Conservation (phyloP, 2,797 vertebrate species). For the Acanthopagrus latus region DNA sequence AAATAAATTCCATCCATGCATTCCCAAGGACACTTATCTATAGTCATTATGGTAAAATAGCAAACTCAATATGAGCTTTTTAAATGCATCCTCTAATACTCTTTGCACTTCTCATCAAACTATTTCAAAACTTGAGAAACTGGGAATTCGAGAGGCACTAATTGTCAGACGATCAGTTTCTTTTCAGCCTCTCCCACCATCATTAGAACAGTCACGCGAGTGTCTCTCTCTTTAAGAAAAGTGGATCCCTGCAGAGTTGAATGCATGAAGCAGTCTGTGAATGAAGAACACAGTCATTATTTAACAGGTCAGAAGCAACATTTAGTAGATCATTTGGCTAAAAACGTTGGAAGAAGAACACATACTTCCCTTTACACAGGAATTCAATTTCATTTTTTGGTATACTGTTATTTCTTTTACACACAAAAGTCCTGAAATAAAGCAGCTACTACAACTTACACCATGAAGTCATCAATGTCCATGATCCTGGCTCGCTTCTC, state of each 20-base stretch:
- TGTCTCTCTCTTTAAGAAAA: slow-evolving; percentile 86
- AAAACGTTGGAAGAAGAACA: too few relatives aligned
- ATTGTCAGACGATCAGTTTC: neutral
- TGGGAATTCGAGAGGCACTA: neutral
- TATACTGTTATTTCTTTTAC: too few relatives aligned
- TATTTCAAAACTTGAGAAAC: slow-evolving; percentile 9
- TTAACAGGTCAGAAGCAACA: neutral
- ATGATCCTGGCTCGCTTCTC: slow-evolving; percentile 95
- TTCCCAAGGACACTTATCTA: neutral
- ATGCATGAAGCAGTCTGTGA: slow-evolving; percentile 93
- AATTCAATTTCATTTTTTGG: too few relatives aligned
- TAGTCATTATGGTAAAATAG: slow-evolving; percentile 1
- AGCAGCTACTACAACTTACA: slow-evolving; percentile 82
- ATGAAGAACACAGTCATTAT: slow-evolving; percentile 27
- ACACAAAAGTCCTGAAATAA: too few relatives aligned
- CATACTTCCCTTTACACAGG: too few relatives aligned
- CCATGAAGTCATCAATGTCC: slow-evolving; percentile 98
- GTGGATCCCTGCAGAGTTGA: slow-evolving; percentile 96
- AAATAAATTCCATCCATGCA: neutral
- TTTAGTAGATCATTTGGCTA: neutral
- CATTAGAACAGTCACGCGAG: too few relatives aligned
- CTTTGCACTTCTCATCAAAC: slow-evolving; percentile 20
- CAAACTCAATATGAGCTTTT: slow-evolving; percentile 74
- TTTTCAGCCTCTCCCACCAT: neutral
- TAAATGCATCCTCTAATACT: slow-evolving; percentile 9